Percentiles rank a stretch among this genome's conserved stretches.
phyloP scores from a whole-genome alignment of 2,113 vertebrate genomes.

The Nibea albiflora region DNA sequence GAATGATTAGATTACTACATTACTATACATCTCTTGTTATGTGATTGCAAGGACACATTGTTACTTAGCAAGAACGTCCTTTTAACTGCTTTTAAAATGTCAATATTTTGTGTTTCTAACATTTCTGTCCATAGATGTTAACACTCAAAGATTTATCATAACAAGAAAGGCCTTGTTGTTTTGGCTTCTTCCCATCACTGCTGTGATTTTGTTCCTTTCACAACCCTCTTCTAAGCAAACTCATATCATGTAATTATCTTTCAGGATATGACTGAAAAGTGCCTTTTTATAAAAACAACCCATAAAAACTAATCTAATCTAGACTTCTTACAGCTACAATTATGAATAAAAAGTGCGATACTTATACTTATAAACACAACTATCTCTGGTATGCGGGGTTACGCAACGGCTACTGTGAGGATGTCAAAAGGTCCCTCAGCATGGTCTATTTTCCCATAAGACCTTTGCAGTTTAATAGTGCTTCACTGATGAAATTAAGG shows the following conservation, averaged over 20 bases:
- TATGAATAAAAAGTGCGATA: slow-evolving; percentile 39
- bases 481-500: slow-evolving; percentile 81
- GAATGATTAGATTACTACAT: background rate
- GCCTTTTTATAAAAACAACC: slow-evolving; percentile 12
- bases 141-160: background rate
- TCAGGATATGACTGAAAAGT: background rate
- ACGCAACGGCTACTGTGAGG: slow-evolving; percentile 57
- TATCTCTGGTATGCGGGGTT: slow-evolving; percentile 62
- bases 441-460: slow-evolving; percentile 45
- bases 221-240: background rate
- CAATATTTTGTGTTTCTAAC: background rate
- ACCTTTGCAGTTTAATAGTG: slow-evolving; percentile 72
- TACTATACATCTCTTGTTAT: too few relatives aligned
- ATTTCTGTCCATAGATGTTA: background rate
- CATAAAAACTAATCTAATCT: background rate
- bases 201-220: background rate
- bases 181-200: background rate
- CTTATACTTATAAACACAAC: slow-evolving; percentile 27
- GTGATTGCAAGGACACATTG: too few relatives aligned
- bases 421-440: slow-evolving; percentile 61
- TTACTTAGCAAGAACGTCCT: too few relatives aligned
- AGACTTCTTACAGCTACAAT: slow-evolving; percentile 2
- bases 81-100: background rate
- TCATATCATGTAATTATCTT: slow-evolving; percentile 7
- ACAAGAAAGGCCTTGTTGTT: background rate